Conservation (phyloP, 2,113 vertebrate species). For the Mungos mungo region DNA sequence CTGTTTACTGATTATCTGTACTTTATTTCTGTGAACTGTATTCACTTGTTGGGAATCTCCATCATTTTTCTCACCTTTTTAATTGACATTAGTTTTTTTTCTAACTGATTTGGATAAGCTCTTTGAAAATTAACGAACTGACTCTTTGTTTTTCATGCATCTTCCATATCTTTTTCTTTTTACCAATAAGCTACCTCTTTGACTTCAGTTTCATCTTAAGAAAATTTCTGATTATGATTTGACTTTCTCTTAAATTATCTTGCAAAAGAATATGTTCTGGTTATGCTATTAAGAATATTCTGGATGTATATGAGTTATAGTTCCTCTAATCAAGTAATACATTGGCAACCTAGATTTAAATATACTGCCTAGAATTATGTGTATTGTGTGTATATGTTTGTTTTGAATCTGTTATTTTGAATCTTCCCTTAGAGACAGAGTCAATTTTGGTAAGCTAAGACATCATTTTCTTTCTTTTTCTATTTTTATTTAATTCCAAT, state of each 20-base stretch:
- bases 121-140: slow-evolving; percentile 37
- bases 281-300: background rate
- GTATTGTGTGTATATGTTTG: background rate
- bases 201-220: background rate
- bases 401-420: slow-evolving; percentile 6
- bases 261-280: background rate
- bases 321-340: background rate
- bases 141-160: background rate
- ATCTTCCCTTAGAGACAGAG: background rate
- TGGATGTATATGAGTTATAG: background rate
- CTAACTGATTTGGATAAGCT: background rate
- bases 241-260: background rate
- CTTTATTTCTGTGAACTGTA: background rate
- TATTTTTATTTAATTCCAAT: background rate
- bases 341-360: background rate
- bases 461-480: background rate
- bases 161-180: background rate
- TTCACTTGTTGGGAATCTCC: background rate
- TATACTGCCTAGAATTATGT: background rate
- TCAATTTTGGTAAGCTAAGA: background rate
- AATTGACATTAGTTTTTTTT: background rate
- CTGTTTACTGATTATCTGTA: background rate
- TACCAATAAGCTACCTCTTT: background rate
- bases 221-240: background rate
- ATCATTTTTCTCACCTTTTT: background rate